Evolutionary conservation across 2,888 invertebrate species (phyloP).

Genomic region (Ectemnius cavifrons): DNA sequence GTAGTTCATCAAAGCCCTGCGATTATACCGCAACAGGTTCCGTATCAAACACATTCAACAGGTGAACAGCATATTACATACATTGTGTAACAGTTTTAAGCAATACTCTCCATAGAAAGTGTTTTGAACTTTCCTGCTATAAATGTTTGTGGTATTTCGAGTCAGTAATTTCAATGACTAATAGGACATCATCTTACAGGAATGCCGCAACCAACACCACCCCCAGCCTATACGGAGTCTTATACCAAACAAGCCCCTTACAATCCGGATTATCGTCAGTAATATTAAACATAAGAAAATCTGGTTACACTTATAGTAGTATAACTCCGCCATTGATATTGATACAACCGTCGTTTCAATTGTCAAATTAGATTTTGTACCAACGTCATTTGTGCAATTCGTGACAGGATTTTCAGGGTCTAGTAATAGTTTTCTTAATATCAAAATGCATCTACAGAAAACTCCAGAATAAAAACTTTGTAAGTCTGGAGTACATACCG

Average conservation of each 20-base stretch:
- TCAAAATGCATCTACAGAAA: not conserved
- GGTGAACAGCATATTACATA: conserved; percentile 52
- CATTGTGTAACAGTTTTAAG: not conserved
- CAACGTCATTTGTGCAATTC: not conserved
- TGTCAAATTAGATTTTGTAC: not conserved
- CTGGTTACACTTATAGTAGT: not conserved
- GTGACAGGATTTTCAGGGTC: not conserved
- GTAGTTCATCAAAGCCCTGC: conserved; percentile 59
- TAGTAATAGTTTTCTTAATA: not conserved
- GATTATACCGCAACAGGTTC: conserved; percentile 30
- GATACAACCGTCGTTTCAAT: not conserved
- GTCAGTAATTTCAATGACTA: not conserved
- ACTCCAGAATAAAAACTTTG: too few relatives aligned
- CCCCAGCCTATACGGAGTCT: conserved; percentile 44
- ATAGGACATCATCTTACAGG: conserved; percentile 31
- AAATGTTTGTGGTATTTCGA: not conserved
- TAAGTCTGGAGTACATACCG: too few relatives aligned
- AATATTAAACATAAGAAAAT: not conserved
- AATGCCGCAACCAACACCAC: conserved; percentile 55
- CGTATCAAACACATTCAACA: conserved; percentile 50
- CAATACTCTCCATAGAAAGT: too few relatives aligned
- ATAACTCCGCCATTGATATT: not conserved
- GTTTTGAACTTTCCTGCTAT: not conserved
- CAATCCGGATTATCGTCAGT: conserved; percentile 63
- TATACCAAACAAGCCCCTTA: conserved; percentile 70